phyloP scores from a whole-genome alignment of 2,113 vertebrate species.

The Anolis carolinensis region DNA sequence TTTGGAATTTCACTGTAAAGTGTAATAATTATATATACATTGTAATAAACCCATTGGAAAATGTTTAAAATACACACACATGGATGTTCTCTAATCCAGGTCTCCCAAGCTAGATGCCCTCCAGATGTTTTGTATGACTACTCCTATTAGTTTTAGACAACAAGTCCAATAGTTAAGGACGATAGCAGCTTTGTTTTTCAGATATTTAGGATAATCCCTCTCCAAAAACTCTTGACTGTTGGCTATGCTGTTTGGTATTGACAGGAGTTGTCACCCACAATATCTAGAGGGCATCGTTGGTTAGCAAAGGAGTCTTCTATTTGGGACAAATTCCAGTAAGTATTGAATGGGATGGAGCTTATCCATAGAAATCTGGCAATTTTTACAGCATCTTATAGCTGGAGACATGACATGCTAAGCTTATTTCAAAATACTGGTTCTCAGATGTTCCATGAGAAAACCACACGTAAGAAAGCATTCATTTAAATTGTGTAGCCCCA shows the following conservation, averaged over 20 bases:
- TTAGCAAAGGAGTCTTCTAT: not conserved
- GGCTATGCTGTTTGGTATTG: not conserved
- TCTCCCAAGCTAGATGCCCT: not conserved
- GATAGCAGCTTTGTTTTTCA: not conserved
- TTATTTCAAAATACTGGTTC: not conserved
- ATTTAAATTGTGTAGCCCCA: not conserved
- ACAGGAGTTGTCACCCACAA: not conserved
- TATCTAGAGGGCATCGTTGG: not conserved
- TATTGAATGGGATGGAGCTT: not conserved
- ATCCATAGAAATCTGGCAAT: not conserved
- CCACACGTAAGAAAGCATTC: not conserved
- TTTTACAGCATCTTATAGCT: not conserved
- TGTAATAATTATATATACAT: not conserved
- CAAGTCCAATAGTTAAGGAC: not conserved
- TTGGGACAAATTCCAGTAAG: fast-evolving
- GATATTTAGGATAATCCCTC: not conserved
- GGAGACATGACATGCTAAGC: not conserved
- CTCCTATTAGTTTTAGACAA: not conserved
- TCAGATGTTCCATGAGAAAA: not conserved
- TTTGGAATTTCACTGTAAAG: not conserved
- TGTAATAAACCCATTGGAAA: not conserved
- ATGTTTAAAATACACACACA: not conserved
- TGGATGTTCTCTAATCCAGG: not conserved
- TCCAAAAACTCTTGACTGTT: not conserved
- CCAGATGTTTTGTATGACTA: not conserved